Percentiles rank a stretch among this genome's conserved stretches.
Conservation (phyloP, 1,140 invertebrate genomes). For the Papilio machaon region DNA sequence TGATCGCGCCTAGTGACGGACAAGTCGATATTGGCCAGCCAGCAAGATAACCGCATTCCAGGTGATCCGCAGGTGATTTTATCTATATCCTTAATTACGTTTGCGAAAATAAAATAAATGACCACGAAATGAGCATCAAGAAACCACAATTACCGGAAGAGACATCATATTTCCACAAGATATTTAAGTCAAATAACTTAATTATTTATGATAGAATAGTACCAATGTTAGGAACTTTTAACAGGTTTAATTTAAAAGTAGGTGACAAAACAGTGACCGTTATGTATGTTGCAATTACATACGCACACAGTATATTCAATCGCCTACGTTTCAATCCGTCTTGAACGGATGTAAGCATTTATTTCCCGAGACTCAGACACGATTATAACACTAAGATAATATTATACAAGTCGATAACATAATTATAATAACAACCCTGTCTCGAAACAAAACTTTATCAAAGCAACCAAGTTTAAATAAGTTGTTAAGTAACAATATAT, state of each 20-base stretch:
- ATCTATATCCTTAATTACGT: conserved; percentile 23
- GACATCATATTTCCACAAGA: not conserved
- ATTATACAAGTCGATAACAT: not conserved
- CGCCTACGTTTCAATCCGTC: not conserved
- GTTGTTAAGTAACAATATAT: conserved; percentile 5
- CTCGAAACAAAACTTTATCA: not conserved
- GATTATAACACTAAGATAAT: conserved; percentile 19
- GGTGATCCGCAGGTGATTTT: conserved; percentile 45
- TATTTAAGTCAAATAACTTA: not conserved
- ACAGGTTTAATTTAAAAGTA: conserved; percentile 34
- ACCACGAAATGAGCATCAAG: not conserved
- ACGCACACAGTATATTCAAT: not conserved
- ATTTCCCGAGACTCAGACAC: conserved; percentile 15
- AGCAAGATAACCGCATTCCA: conserved; percentile 32
- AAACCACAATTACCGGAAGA: not conserved
- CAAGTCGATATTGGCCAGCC: conserved; percentile 48
- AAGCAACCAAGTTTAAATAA: not conserved
- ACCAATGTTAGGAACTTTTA: not conserved
- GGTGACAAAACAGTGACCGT: conserved; percentile 28
- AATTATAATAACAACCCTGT: not conserved
- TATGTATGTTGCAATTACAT: conserved; percentile 5
- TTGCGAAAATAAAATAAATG: not conserved
- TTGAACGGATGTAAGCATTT: conserved; percentile 32
- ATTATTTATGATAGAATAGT: not conserved
- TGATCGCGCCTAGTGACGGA: conserved; percentile 52